Evolutionary conservation across 1,140 invertebrate genomes (phyloP).

Genomic region (Dysdera silvatica): DNA sequence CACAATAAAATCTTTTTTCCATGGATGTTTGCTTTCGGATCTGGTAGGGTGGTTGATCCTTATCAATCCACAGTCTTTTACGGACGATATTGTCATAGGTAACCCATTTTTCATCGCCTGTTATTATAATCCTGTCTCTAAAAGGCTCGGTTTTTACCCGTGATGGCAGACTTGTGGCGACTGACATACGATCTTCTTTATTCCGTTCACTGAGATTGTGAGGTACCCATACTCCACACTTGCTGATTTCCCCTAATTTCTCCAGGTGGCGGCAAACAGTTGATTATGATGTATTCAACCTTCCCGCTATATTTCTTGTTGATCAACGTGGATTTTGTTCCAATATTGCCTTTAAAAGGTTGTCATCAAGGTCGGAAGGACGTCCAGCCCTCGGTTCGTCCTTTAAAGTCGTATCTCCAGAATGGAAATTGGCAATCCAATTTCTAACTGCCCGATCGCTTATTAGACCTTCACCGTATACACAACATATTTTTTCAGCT

Average conservation of each 20-base stretch:
- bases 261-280: not conserved
- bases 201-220: not conserved
- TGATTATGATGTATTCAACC: not conserved
- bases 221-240: not conserved
- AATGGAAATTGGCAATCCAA: not conserved
- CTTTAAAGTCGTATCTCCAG: not conserved
- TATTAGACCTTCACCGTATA: not conserved
- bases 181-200: not conserved
- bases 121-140: not conserved
- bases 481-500: not conserved
- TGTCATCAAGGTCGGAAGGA: not conserved
- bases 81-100: not conserved
- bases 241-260: slow-evolving; percentile 1
- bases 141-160: too few relatives aligned
- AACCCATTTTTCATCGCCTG: not conserved
- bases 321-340: not conserved
- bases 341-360: not conserved
- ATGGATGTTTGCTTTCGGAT: slow-evolving; percentile 1
- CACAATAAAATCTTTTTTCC: not conserved
- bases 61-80: not conserved
- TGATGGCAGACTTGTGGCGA: not conserved
- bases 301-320: not conserved
- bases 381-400: not conserved
- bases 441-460: not conserved
- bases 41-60: not conserved